Evolutionary conservation across 2,113 vertebrate genomes (phyloP), one percentile per base, ranked within the genome.

Genomic region (Gila orcuttii): DNA sequence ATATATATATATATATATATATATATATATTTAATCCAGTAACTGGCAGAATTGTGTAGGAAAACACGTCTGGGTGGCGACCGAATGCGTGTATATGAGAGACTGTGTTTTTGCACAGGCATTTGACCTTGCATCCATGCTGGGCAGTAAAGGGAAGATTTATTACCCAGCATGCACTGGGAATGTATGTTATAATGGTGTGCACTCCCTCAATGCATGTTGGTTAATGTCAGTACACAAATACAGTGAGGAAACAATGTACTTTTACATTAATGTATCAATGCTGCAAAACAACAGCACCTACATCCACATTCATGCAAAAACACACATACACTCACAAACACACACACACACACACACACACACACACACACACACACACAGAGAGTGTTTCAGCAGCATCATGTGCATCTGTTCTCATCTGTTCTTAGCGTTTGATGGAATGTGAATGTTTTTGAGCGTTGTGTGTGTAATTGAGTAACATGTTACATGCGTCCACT

Each of bases 161-260:
- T 59, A 83, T 83, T 73, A 74, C 82, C 82, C 50, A 36, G 47
- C 50, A 83, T 74, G 75, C 75, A 78, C 21, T 57, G 21, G 19
- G 6, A 9, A 57, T 36, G 50, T 21, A 57, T 5, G 9, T 21
- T 28, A 2, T 57, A 57, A 19, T 78, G 19, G 31, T 23, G 52
- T 57, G 13, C 50, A 57, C 57, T 57, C 19, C 9, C 75, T 57
- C 28, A 57, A 23, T 55, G 50, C 28, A 77, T 28, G 75, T 28
- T 57, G 75, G 50, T 21, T 31, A 13, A 12, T 57, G 50, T 78
- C 4, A 21, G 17, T 23, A 78, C 50, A 57, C 75, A 36, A 57
- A 36, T 5, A 5, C 17, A 31, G 7, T 55, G 8, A 15, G 23
- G 62, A 62, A 81, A 82, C 13, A 77, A 36, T 71, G 68, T 36